Evolutionary conservation across 2,888 invertebrate genomes (phyloP).

Genomic region (Drosophila fungiperda): DNA sequence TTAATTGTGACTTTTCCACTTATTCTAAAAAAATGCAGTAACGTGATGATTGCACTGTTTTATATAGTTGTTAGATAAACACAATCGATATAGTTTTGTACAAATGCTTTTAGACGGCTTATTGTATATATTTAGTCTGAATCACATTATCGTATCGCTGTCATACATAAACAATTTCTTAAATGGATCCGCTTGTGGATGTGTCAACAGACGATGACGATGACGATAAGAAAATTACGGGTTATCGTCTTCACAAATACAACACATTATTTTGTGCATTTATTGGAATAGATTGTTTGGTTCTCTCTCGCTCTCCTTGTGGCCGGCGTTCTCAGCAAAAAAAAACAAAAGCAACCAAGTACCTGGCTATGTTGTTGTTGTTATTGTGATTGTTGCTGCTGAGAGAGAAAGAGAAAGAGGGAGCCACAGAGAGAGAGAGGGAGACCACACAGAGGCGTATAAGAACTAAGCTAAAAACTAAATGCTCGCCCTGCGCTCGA

Average conservation of each 20-base stretch:
- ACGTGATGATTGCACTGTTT: slow-evolving; percentile 30
- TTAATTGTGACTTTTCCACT: slow-evolving; percentile 45
- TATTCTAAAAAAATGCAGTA: slow-evolving; percentile 16
- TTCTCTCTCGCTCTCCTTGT: slow-evolving; percentile 25
- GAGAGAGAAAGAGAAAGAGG: slow-evolving; percentile 6
- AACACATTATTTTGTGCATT: slow-evolving; percentile 80
- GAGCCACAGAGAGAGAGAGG: not conserved
- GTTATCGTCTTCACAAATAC: slow-evolving; percentile 72
- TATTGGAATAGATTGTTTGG: slow-evolving; percentile 77
- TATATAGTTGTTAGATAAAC: slow-evolving; percentile 33
- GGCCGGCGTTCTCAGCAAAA: slow-evolving; percentile 20
- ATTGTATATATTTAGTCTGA: slow-evolving; percentile 11
- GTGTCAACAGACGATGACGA: slow-evolving; percentile 6
- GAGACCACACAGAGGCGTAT: slow-evolving; percentile 54
- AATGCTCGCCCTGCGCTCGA: slow-evolving; percentile 69
- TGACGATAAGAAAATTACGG: slow-evolving; percentile 32
- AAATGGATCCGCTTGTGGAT: slow-evolving; percentile 24
- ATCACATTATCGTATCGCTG: slow-evolving; percentile 46
- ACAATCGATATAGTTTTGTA: slow-evolving; percentile 43
- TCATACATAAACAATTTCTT: slow-evolving; percentile 43
- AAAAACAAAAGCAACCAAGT: slow-evolving; percentile 36
- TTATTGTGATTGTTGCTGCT: slow-evolving; percentile 14
- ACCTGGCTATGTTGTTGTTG: slow-evolving; percentile 31
- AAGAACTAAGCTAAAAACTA: slow-evolving; percentile 80
- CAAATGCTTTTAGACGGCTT: slow-evolving; percentile 42